Conservation (phyloP, 1,140 invertebrate genomes). For the Whitmania pigra region DNA sequence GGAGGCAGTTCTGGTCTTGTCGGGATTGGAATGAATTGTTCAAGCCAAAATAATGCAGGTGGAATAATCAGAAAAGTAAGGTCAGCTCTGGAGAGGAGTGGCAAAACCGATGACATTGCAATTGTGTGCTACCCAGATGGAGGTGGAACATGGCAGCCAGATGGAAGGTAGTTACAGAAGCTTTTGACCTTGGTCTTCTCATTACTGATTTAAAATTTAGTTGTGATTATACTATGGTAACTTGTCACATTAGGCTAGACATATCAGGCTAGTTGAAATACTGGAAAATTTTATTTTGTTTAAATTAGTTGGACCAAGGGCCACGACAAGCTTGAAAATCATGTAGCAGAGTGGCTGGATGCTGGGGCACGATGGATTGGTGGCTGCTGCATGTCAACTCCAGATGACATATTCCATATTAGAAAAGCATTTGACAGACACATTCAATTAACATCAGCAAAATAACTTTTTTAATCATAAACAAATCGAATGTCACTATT, state of each 20-base stretch:
- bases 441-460: too few relatives aligned
- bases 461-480: too few relatives aligned
- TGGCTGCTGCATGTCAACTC: conserved; percentile 66
- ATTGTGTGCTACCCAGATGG: background rate
- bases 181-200: too few relatives aligned
- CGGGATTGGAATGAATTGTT: conserved; percentile 9
- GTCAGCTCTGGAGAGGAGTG: too few relatives aligned
- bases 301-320: background rate
- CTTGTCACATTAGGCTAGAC: too few relatives aligned
- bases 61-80: background rate
- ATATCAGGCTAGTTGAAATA: too few relatives aligned
- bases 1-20: background rate
- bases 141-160: background rate
- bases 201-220: too few relatives aligned
- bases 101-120: conserved; percentile 5
- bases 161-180: background rate
- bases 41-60: background rate
- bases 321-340: conserved; percentile 44
- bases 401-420: background rate
- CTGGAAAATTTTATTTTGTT: background rate
- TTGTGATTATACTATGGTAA: too few relatives aligned
- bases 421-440: conserved; percentile 10
- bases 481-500: too few relatives aligned
- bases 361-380: conserved; percentile 59
- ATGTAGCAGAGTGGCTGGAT: conserved; percentile 56